Evolutionary conservation across 2,888 invertebrate genomes (phyloP), one percentile per base, ranked within the genome.

Genomic region (Augochlorella aurata): DNA sequence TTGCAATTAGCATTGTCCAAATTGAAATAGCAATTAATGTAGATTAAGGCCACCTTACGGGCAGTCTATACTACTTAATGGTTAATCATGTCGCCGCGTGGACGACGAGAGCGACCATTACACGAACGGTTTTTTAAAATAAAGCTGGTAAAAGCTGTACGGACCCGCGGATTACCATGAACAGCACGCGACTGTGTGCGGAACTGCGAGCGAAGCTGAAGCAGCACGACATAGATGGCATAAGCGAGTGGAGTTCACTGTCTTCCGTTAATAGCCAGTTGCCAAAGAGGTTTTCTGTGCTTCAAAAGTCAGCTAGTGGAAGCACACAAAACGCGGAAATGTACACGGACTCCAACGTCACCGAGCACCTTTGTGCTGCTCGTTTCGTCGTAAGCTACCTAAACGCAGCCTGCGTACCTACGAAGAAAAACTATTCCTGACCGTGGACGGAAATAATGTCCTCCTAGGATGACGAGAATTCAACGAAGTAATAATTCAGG

Each of bases 231-330:
- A 49, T 58, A 50, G 68, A 52, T 70, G 24, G 69, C 38, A 70
- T 76, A 49, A 18, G n/a, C 44, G 61, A 63, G 67, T 58, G 18
- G 24, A 58, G 52, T 45, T 14, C 14, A 18, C 45, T 76, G 66
- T 70, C 76, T 66, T 66, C 49, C 47, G 65, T 76, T 76, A 79
- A 79, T 76, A 70, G 66, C 66, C 58, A 71, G 24, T 58, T 58
- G 70, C 58, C 77, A 50, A 79, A 69, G 58, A 38, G 70, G 70
- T 79, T 76, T 70, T 29, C 66, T 47, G 44, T 54, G 9, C 65
- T 70, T 70, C 47, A 76, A 76, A 66, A 79, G 54, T 79, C 76
- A 9, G 49, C n/a, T 49, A 7, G 24, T 45, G 74, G 49, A 21
- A 70, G 45, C 58, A 58, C 44, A 44, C 50, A 29, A 54, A 79